Base-by-base conservation (phyloP, 2,888 invertebrate genomes). In the Calliopum simillimum region DNA sequence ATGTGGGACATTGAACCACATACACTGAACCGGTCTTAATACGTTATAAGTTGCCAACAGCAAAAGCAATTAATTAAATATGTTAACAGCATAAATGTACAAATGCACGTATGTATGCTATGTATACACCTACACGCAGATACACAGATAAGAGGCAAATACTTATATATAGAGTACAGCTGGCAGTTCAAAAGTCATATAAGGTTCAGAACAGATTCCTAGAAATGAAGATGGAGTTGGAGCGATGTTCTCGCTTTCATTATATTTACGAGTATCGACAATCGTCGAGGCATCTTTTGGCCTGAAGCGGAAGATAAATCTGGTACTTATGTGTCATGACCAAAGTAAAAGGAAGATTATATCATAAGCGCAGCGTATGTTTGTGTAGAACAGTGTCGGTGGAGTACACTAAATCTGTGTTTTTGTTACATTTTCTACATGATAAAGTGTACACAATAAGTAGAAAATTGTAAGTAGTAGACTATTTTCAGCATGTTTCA, bases 11-110 rank as follows among this genome's bases (percentile, higher is more conserved):
- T 33, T 33, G 33, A 33, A 33, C 33, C 33, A 33, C 33, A n/a
- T 33, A 33, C 33, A 8, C 33, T 5, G 5, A 33, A 33, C 5
- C 33, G 33, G 33, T 33, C 8, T 5, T 33, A 8, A 33, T 33
- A 33, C 33, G 33, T 33, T 33, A 33, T 33, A 33, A 13, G 61
- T 44, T 44, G 61, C 61, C 61, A 46, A n/a, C 14, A 33, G 61
- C 61, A 61, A 61, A 59, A 61, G 61, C 61, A 61, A 61, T 61
- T 61, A 61, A 61, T 61, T 61, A 61, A 44, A 61, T 61, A 61
- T 61, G 61, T 61, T 61, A 61, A 58, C 56, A 33, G 25, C 25
- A 25, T 58, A 58, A 58, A 25, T 33, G 25, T 25, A 44, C 14
- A 44, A 19, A 61, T 44, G 33, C 23, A 44, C 61, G 21, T 14